Evolutionary conservation across 2,888 invertebrate species (phyloP).

Genomic region (Apamea sordens): DNA sequence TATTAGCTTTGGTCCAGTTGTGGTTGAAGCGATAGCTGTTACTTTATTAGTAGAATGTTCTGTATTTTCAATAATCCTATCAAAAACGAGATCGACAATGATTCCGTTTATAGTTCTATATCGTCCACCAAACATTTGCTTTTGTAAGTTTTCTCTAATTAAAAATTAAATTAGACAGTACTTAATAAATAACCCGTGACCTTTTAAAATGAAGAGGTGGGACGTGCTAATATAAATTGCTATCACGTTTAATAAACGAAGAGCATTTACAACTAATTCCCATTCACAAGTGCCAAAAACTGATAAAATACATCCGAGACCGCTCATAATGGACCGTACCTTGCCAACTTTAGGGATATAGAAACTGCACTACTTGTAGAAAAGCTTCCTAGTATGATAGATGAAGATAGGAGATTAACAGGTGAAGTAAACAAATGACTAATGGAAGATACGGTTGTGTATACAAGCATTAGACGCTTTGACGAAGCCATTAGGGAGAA

Average conservation of each 20-base stretch:
- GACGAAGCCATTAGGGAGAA: conserved; percentile 20
- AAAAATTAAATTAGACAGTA: neutral
- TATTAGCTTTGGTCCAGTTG: conserved; percentile 45
- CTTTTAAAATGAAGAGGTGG: neutral
- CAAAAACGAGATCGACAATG: neutral
- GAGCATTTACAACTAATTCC: conserved; percentile 19
- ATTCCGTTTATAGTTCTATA: neutral
- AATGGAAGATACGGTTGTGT: conserved; percentile 47
- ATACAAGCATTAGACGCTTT: conserved; percentile 18
- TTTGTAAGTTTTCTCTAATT: neutral
- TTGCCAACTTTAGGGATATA: conserved; percentile 42
- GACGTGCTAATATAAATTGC: neutral
- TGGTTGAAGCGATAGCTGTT: conserved; percentile 57
- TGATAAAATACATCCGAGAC: conserved; percentile 31
- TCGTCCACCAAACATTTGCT: neutral
- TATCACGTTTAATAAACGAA: conserved; percentile 11
- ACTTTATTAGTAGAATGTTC: neutral
- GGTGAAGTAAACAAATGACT: conserved; percentile 45
- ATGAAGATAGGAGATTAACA: conserved; percentile 40
- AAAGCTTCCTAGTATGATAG: conserved; percentile 8
- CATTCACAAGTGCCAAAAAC: conserved; percentile 46
- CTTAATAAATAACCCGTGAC: neutral
- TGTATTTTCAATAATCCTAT: neutral
- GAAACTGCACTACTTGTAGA: conserved; percentile 7
- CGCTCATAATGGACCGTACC: conserved; percentile 12